Base-by-base conservation (phyloP, 2,888 invertebrate genomes). In the Tiphia femorata region DNA sequence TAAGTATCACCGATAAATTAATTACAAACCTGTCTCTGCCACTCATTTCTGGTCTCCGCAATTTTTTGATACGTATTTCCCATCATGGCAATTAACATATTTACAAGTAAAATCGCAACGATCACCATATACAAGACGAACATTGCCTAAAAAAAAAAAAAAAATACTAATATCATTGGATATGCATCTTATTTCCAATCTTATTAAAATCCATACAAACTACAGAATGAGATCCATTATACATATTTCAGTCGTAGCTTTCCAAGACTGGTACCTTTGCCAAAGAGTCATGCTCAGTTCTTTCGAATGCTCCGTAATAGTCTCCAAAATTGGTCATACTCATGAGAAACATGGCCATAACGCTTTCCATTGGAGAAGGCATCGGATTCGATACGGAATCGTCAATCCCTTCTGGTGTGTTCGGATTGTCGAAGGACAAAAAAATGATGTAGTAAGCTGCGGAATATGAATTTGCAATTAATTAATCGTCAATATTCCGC, bases 61-160 rank as follows among this genome's bases (percentile, higher is more conserved):
- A 98, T 97, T 85, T 97, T 95, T 83, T 97, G 96, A 82, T 98
- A 99, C 2, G 98, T 98, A 84, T 98, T 98, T 0, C 98, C 98
- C 98, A 98, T 98, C 98, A 98, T 98, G 63, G 98, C 98, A 77
- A 98, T 98, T 84, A 98, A 87, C 96, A 98, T 96, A 87, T 98
- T 98, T 46, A 98, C 95, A 54, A 98, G 86, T 25, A 98, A 86
- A 57, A 98, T 92, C 0, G 96, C 96, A 16, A 98, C 98, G 80
- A 98, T 93, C 52, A 93, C 94, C 96, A 98, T 98, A 85, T 96
- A 99, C 27, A 97, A 87, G n/a, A 98, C 93, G 85, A 98, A 98
- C 10, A 98, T 86, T 12, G 93, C 86, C 92, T 93, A 85, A 5
- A 84, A 33, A 12, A 43, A 17, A n/a, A 8, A 33, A 46, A 12